Percentiles rank a stretch among this genome's conserved stretches.
Conservation (phyloP, 2,113 vertebrate genomes). For the Xenus cinereus region DNA sequence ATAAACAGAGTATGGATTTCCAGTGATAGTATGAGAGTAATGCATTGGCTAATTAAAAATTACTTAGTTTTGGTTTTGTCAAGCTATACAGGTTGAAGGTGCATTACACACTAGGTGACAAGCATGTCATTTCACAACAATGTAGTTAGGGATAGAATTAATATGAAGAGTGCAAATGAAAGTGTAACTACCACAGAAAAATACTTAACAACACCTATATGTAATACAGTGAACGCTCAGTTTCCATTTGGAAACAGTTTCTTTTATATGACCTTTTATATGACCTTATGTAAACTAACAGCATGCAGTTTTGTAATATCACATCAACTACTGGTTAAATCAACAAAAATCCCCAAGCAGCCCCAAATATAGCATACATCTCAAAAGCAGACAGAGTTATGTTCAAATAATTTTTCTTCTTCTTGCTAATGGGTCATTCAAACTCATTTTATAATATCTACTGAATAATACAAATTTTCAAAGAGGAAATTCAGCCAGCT, state of each 20-base stretch:
- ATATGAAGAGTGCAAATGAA: not conserved
- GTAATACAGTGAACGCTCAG: not conserved
- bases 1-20: slow-evolving; percentile 49
- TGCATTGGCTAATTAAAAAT: not conserved
- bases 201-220: not conserved
- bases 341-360: not conserved
- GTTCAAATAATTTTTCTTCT: not conserved
- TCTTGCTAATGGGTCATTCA: not conserved
- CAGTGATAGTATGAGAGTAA: slow-evolving; percentile 50
- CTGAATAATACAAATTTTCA: not conserved
- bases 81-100: not conserved
- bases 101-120: not conserved
- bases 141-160: not conserved
- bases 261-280: not conserved
- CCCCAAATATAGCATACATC: not conserved
- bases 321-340: not conserved
- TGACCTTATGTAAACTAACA: not conserved
- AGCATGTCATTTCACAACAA: not conserved
- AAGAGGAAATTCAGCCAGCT: not conserved
- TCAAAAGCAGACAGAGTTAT: not conserved
- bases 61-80: not conserved
- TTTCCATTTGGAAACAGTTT: not conserved
- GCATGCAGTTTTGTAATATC: not conserved
- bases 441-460: not conserved
- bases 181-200: not conserved